These are phyloP conservation scores for Polietes domitor DNA, from an alignment of 2,888 invertebrate species.

Conservation along the genomic window DNA sequence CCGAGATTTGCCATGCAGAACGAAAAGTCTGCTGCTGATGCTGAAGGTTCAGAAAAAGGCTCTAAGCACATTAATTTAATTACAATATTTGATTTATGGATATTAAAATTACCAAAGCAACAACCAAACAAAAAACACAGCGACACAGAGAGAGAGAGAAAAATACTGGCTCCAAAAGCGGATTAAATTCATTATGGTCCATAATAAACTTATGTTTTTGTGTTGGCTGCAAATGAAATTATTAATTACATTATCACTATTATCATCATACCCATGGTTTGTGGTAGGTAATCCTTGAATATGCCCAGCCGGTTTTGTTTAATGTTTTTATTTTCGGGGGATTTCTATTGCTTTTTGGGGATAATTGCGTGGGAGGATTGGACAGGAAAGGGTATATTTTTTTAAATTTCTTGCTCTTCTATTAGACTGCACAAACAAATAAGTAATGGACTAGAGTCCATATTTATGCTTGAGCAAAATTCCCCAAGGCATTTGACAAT, in stretches of 20 bases:
- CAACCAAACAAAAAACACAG: background rate
- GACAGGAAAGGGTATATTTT: too few relatives aligned
- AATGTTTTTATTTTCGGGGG: too few relatives aligned
- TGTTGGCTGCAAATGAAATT: background rate
- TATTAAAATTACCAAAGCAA: background rate
- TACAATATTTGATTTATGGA: constrained; percentile 28
- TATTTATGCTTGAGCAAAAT: too few relatives aligned
- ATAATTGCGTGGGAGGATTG: too few relatives aligned
- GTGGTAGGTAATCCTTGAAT: background rate
- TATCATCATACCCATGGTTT: background rate
- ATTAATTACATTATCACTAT: constrained; percentile 8
- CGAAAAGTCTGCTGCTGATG: background rate
- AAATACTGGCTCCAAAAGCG: background rate
- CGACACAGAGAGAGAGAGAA: background rate
- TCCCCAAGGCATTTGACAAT: too few relatives aligned
- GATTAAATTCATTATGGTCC: background rate
- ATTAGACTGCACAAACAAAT: too few relatives aligned
- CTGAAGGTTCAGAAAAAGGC: background rate
- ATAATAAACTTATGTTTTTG: background rate
- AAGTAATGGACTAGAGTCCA: too few relatives aligned
- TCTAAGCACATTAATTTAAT: constrained; percentile 8
- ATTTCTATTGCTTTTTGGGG: too few relatives aligned
- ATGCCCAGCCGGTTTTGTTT: background rate
- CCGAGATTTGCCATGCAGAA: background rate
- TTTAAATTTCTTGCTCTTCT: too few relatives aligned